Conservation (phyloP, 2,113 vertebrate genomes). For the Pteronura brasiliensis region DNA sequence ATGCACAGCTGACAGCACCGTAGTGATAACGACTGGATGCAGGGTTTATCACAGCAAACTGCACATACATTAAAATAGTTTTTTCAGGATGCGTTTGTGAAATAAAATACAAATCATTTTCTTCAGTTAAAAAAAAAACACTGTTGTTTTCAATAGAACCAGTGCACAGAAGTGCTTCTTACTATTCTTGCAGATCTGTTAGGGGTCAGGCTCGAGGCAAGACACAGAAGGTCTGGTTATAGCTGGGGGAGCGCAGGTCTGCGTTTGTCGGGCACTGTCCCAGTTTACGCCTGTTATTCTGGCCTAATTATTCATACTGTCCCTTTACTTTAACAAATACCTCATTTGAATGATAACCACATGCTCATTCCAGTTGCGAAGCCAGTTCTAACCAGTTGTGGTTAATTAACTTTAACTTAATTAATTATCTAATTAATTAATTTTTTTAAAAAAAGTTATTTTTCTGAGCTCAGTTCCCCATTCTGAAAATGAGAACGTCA, state of each 20-base stretch:
- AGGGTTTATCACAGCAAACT: neutral
- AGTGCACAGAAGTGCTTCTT: neutral
- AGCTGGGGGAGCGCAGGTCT: fast-evolving
- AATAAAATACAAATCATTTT: neutral
- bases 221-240: neutral
- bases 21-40: neutral
- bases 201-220: neutral
- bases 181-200: neutral
- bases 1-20: neutral
- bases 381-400: neutral
- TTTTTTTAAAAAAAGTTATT: too few relatives aligned
- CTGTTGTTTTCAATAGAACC: neutral
- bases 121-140: neutral
- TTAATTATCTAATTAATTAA: too few relatives aligned
- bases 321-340: neutral
- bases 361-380: too few relatives aligned
- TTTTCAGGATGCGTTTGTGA: neutral
- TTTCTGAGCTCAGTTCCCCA: neutral
- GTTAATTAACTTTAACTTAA: too few relatives aligned
- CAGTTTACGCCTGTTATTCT: neutral
- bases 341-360: neutral
- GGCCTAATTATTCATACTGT: neutral
- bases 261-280: neutral
- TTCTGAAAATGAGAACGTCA: neutral
- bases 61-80: neutral